These are phyloP conservation scores for Nannoperca obscura DNA, from an alignment of 2,797 vertebrate genomes.

Conservation along the genomic window DNA sequence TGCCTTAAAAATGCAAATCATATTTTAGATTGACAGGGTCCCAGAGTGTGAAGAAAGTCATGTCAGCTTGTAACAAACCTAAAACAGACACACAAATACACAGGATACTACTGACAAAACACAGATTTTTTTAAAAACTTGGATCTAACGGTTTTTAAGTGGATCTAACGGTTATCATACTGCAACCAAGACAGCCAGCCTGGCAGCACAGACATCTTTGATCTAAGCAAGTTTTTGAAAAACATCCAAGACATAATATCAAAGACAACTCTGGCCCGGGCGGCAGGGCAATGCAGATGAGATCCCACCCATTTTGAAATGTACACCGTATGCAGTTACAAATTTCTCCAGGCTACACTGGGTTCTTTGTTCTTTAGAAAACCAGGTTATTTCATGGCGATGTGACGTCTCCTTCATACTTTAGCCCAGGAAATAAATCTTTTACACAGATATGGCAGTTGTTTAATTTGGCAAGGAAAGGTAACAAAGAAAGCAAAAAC, in stretches of 20 bases:
- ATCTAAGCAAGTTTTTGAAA: slow-evolving; percentile 50
- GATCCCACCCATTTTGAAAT: slow-evolving; percentile 65
- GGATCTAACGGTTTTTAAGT: slow-evolving; percentile 15
- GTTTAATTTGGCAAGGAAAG: slow-evolving; percentile 64
- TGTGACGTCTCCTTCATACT: slow-evolving; percentile 40
- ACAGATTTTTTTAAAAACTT: neutral
- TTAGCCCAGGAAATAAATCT: slow-evolving; percentile 34
- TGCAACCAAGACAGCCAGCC: slow-evolving; percentile 33
- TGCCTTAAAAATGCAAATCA: slow-evolving; percentile 19
- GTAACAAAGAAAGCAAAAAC: slow-evolving; percentile 41
- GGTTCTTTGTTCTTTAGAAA: slow-evolving; percentile 67
- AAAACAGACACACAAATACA: slow-evolving; percentile 15
- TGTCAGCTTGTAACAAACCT: slow-evolving; percentile 24
- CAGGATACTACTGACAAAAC: slow-evolving; percentile 21
- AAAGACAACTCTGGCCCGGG: slow-evolving; percentile 51
- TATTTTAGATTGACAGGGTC: slow-evolving; percentile 4
- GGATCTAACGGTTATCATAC: slow-evolving; percentile 20
- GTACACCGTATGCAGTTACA: slow-evolving; percentile 55
- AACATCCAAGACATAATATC: slow-evolving; percentile 58
- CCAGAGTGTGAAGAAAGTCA: neutral
- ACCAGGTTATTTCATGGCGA: slow-evolving; percentile 57
- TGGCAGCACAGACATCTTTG: slow-evolving; percentile 48
- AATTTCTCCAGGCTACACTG: slow-evolving; percentile 62
- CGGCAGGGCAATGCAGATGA: slow-evolving; percentile 53
- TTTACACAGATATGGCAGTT: slow-evolving; percentile 54